Conservation (phyloP, 2,888 invertebrate genomes). For the Buathra laborator region DNA sequence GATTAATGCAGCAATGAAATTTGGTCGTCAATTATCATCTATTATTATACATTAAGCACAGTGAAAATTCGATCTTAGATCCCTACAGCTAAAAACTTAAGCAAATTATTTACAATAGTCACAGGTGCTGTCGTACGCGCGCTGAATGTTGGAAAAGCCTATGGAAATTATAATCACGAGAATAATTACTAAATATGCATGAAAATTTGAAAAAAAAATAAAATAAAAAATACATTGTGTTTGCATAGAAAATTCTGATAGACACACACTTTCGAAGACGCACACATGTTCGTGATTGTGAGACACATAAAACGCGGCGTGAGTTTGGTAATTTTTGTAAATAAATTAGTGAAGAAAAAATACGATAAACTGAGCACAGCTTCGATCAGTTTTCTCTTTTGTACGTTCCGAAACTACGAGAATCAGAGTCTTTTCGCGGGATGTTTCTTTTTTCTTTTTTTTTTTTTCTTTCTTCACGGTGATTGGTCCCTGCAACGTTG, state of each 20-base stretch:
- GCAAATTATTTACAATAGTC: constrained; percentile 71
- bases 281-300: constrained; percentile 18
- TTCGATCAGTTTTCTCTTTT: neutral
- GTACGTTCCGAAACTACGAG: constrained; percentile 8
- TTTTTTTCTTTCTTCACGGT: neutral
- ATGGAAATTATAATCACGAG: neutral
- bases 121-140: neutral
- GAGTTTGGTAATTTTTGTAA: constrained; percentile 2
- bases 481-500: constrained; percentile 59
- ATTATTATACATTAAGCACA: constrained; percentile 50
- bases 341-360: neutral
- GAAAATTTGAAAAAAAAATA: neutral
- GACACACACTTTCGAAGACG: constrained; percentile 1
- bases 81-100: constrained; percentile 69
- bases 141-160: neutral
- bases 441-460: neutral
- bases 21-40: constrained; percentile 30
- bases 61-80: constrained; percentile 58
- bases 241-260: neutral
- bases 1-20: neutral
- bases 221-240: neutral
- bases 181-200: neutral
- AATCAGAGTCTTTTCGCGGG: neutral
- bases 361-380: neutral
- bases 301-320: constrained; percentile 25